Base-by-base conservation (phyloP, 2,113 vertebrate genomes). In the Talpa occidentalis region DNA sequence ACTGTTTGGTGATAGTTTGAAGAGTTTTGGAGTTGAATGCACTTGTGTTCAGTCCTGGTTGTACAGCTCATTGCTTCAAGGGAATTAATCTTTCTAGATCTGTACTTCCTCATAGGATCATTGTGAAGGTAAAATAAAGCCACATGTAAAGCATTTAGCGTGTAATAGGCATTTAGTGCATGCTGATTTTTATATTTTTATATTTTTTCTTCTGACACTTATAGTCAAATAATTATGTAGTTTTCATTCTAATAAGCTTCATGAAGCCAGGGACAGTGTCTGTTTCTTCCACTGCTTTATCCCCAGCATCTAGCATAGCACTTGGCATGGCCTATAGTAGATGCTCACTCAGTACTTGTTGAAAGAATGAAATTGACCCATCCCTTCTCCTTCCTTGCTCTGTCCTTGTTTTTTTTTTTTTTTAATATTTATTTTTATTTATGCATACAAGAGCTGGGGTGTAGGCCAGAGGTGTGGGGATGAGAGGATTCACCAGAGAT, bases 161-260 rank as follows among this genome's bases (percentile, higher is more conserved):
- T 19, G 35, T 66, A 73, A n/a, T 66, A 60, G 37, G n/a, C 40
- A 76, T 94, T 92, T 17, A 56, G 11, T 77, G 15, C 17, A 19
- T 81, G 72, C 70, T 90, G 49, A 79, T 74, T 94, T 93, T 92
- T 44, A 56, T 85, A n/a, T n/a, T n/a, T n/a, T n/a, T n/a, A n/a
- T n/a, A 64, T 16, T 94, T 93, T 88, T 72, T 64, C 11, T 74
- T 66, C 49, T 49, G 40, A 47, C 4, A 90, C 2, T 87, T 94
- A 56, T 10, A 69, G 54, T 72, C 81, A 80, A 70, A 49, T 86
- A 32, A 80, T 79, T 73, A 14, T 80, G 30, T 79, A 59, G 15
- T 80, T 92, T 83, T 82, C 49, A n/a, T 95, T 42, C 49, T 74
- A 0, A 42, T 37, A 70, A 89, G 6, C 42, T 85, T 93, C 21